Evolutionary conservation across 2,888 invertebrate genomes (phyloP), one percentile per base, ranked within the genome.

Genomic region (Alviniconcha strummeri): DNA sequence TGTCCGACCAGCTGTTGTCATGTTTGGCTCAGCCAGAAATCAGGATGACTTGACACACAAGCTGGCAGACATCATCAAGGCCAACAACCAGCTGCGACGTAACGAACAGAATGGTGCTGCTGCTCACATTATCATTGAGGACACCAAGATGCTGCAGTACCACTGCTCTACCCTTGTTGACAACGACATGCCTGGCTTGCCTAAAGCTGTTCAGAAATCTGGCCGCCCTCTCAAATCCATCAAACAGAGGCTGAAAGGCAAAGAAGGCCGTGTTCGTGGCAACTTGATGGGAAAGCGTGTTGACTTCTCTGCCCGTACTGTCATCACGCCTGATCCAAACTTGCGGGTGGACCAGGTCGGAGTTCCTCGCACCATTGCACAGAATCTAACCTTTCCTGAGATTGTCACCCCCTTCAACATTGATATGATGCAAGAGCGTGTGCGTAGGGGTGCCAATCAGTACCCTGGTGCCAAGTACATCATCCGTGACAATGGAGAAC

Each of bases 211-310:
- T 96, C 99, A 99, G 94, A 99, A 99, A 94, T 99, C 99, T 0
- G 99, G 99, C 5, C 97, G 99, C 93, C 99, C 99, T 0, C 94
- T 99, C 11, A 99, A 99, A 95, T 98, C 99, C 0, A 95, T 99
- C 82, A 99, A 99, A 94, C 97, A 99, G 5, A 96, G 99, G 78
- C 90, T 95, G 86, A 99, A 99, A 94, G 99, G 99, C 52, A 99
- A 99, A 93, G 99, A 99, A 96, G 99, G 99, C 0, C 96, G 99
- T 91, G 99, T 99, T 91, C 95, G 99, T 94, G 99, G 99, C 90
- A 99, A 99, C 94, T 96, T 99, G 90, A 99, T 99, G 99, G 99
- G 99, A 83, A 99, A 99, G 94, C 98, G 99, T 95, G 99, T 99
- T 0, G 99, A 99, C 93, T 99, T 99, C 94, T 99, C 99, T 0